phyloP scores from a whole-genome alignment of 2,888 invertebrate species.

The Phortica magna region DNA sequence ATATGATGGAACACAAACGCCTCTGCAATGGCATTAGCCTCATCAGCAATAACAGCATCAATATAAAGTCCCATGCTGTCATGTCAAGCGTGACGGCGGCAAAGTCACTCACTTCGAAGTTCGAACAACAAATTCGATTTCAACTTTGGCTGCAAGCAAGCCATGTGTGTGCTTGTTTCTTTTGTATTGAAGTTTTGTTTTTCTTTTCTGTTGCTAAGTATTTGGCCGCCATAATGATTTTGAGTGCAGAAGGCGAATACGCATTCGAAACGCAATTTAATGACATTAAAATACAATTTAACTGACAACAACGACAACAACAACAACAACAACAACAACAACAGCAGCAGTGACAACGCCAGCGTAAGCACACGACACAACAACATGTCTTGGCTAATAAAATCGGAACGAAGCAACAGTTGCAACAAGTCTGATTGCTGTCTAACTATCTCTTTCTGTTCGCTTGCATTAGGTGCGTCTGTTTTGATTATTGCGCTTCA shows the following conservation, averaged over 20 bases:
- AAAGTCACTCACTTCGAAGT: too few relatives aligned
- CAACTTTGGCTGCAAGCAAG: not conserved
- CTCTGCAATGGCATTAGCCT: conserved; percentile 15
- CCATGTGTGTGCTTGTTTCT: not conserved
- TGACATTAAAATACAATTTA: conserved; percentile 12
- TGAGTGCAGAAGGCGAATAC: not conserved
- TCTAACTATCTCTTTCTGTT: not conserved
- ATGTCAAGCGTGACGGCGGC: too few relatives aligned
- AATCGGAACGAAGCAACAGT: not conserved
- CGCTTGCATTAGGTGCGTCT: not conserved
- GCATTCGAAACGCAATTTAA: conserved; percentile 5
- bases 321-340: conserved; percentile 6
- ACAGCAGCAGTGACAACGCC: not conserved
- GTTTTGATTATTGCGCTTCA: conserved; percentile 8
- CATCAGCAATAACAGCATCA: conserved; percentile 14
- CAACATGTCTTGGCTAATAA: not conserved
- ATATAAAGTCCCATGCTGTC: not conserved
- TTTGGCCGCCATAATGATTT: not conserved
- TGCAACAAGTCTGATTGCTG: not conserved
- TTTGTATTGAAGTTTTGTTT: not conserved
- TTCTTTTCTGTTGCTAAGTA: not conserved
- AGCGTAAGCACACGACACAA: not conserved
- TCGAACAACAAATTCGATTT: too few relatives aligned
- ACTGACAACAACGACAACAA: conserved; percentile 1
- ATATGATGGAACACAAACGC: conserved; percentile 21